Evolutionary conservation across 2,888 invertebrate genomes (phyloP), one percentile per base, ranked within the genome.

Genomic region (Sarcophaga subvicina): DNA sequence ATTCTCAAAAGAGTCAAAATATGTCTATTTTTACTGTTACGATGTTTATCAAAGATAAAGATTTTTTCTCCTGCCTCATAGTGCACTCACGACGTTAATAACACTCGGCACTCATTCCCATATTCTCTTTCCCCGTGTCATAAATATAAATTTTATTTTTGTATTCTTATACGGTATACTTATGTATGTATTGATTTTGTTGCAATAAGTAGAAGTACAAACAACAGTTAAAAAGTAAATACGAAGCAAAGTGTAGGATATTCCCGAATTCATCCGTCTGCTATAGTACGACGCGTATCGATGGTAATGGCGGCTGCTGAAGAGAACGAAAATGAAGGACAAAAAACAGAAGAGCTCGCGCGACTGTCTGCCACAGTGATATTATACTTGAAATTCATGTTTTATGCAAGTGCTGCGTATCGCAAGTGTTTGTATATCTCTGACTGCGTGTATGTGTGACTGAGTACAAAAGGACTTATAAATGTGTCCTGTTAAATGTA

Each of bases 341-440:
- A 73, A 73, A 47, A n/a, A 75, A 73, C 14, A 67, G 54, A 45
- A 49, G 79, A 60, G 71, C 45, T 20, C 25, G 59, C 66, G 45
- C 54, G 25, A 76, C 49, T 72, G 54, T 22, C 76, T 72, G 79
- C 70, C 78, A 85, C 75, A 47, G 8, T 37, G 37, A 73, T 78
- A 75, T 66, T 66, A 59, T 79, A 82, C 82, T 75, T 78, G 70
- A 75, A 72, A 78, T 54, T 45, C 63, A 63, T 83, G 67, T 78
- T 78, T 79, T 83, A 70, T 73, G 20, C 49, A 83, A 79, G 63
- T 64, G 27, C 25, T 83, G 37, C 60, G 62, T 67, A 73, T 37
- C 20, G 59, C 17, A 37, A 54, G 11, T 66, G 47, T 67, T 11
- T 72, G n/a, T 49, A 12, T n/a, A 8, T 72, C 37, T 63, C 22